Conservation (phyloP, 2,888 invertebrate genomes). For the Romanomermis culicivorax region DNA sequence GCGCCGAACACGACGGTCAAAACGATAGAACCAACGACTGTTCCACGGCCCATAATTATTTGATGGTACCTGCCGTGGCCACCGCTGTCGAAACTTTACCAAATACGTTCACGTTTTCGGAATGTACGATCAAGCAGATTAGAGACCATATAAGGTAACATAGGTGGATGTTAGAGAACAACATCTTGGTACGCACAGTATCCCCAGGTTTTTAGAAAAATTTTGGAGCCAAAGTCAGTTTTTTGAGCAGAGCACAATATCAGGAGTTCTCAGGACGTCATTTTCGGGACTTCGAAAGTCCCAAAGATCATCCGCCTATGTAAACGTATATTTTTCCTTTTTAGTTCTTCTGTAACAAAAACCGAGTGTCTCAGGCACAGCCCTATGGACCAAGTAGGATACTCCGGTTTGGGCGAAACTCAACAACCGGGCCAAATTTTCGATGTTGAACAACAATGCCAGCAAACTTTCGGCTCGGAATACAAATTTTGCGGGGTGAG, state of each 20-base stretch:
- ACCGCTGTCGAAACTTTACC: not conserved
- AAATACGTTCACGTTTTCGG: conserved; percentile 8
- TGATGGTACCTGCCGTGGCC: conserved; percentile 3
- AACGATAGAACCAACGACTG: conserved; percentile 2
- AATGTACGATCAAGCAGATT: conserved; percentile 6
- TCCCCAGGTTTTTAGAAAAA: too few relatives aligned
- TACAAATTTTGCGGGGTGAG: conserved; percentile 5
- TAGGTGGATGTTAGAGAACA: too few relatives aligned
- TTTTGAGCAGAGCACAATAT: too few relatives aligned
- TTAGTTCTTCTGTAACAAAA: not conserved
- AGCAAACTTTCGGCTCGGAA: not conserved
- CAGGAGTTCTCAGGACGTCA: too few relatives aligned
- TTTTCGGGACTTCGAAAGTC: too few relatives aligned
- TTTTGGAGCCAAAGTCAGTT: too few relatives aligned
- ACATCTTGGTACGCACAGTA: not conserved
- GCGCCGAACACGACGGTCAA: conserved; percentile 6
- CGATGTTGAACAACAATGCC: conserved; percentile 6
- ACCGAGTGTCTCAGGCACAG: not conserved
- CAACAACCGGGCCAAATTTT: not conserved
- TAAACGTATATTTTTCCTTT: too few relatives aligned
- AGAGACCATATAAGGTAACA: conserved; percentile 1
- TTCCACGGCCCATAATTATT: conserved; percentile 4
- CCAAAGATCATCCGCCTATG: too few relatives aligned
- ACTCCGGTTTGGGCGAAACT: not conserved
- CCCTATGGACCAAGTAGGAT: not conserved